Evolutionary conservation across 2,888 invertebrate genomes (phyloP).

Genomic region (Junonia oenone): DNA sequence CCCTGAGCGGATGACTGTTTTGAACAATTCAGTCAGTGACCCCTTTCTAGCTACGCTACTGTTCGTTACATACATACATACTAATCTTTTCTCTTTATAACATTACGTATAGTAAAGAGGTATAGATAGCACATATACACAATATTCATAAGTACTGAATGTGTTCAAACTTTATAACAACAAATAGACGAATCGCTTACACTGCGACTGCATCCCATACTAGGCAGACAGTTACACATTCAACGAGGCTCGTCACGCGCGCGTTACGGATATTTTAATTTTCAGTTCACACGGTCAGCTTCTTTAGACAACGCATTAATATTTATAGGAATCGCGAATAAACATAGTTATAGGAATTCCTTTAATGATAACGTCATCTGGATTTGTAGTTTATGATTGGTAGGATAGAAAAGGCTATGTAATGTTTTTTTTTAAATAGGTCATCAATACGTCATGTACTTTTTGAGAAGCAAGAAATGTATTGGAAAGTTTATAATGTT

Average conservation of each 20-base stretch:
- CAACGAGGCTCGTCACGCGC: conserved; percentile 52
- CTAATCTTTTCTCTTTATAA: too few species aligned
- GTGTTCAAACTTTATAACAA: not conserved
- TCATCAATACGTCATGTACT: not conserved
- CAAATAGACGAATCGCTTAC: conserved; percentile 8
- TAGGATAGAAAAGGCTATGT: too few species aligned
- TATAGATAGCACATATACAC: too few species aligned
- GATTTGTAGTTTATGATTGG: not conserved
- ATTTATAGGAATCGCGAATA: conserved; percentile 45
- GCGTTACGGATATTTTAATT: conserved; percentile 71
- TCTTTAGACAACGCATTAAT: conserved; percentile 62
- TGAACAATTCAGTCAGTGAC: too few species aligned
- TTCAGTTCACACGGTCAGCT: conserved; percentile 69
- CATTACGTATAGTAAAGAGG: too few species aligned
- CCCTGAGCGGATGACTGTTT: too few species aligned
- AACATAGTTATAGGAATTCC: conserved; percentile 28
- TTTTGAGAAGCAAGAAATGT: too few species aligned
- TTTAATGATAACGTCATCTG: conserved; percentile 28
- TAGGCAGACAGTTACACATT: conserved; percentile 38
- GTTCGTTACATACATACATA: too few species aligned
- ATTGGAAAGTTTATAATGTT: too few species aligned
- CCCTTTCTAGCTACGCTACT: too few species aligned
- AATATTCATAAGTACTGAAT: too few species aligned
- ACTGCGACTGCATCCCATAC: conserved; percentile 8
- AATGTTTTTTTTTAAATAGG: too few species aligned